A percentile compares a stretch with the other conserved stretches of the same genome.
Conservation (phyloP, 2,888 invertebrate genomes). For the Brachylomia viminalis region DNA sequence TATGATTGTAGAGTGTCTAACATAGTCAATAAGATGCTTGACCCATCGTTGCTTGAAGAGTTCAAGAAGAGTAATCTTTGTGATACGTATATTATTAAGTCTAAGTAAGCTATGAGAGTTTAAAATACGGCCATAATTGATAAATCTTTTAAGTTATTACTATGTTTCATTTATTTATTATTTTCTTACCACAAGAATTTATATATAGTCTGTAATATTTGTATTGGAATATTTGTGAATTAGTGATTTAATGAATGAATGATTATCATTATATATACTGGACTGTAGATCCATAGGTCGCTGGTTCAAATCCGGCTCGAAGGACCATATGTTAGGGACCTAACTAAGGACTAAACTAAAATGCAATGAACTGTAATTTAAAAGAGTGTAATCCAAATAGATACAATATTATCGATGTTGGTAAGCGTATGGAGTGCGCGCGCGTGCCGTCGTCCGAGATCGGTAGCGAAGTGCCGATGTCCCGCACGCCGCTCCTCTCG, state of each 20-base stretch:
- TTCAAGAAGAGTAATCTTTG: constrained; percentile 72
- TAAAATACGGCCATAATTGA: constrained; percentile 53
- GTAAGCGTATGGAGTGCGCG: no score
- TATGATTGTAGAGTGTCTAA: constrained; percentile 74
- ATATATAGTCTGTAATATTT: not conserved
- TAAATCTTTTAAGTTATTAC: constrained; percentile 21
- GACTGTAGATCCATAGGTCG: not conserved
- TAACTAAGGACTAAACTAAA: no score
- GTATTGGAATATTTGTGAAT: no score
- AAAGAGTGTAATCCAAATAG: no score
- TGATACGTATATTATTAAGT: constrained; percentile 62
- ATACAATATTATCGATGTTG: no score
- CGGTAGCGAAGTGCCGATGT: no score
- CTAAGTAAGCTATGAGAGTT: constrained; percentile 11
- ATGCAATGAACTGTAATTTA: no score
- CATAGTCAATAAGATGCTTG: constrained; percentile 73
- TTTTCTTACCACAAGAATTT: not conserved
- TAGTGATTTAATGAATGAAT: no score
- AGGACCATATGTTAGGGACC: no score
- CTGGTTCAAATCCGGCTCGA: not conserved
- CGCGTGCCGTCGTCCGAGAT: no score
- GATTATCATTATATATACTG: no score
- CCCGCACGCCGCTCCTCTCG: no score
- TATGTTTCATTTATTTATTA: not conserved
- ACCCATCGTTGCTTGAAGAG: constrained; percentile 67